A percentile compares a stretch with the other conserved stretches of the same genome.
phyloP scores from a whole-genome alignment of 2,113 vertebrate genomes.

The Haemorhous mexicanus region DNA sequence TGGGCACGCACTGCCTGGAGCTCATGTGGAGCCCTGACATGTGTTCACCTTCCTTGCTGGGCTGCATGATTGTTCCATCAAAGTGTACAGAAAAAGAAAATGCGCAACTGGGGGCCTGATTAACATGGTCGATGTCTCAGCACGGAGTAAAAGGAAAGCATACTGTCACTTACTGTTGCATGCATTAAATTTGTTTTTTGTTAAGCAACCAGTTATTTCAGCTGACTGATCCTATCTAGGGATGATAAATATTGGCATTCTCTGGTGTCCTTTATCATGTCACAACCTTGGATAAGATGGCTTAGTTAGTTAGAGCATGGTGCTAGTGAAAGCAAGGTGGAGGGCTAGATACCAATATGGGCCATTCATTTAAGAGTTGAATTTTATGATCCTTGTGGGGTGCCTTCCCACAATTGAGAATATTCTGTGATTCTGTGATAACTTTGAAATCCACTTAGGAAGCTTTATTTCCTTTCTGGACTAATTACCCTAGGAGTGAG shows the following conservation, averaged over 20 bases:
- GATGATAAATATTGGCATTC: not conserved
- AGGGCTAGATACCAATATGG: not conserved
- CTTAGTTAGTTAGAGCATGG: not conserved
- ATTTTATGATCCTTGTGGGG: not conserved
- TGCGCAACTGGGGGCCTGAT: not conserved
- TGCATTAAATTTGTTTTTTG: not conserved
- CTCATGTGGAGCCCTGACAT: not conserved
- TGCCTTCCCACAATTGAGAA: not conserved
- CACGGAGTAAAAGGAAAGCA: not conserved
- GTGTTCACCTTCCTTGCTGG: not conserved
- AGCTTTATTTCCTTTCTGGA: not conserved
- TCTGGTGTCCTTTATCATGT: not conserved
- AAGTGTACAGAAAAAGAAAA: not conserved
- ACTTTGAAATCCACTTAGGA: not conserved
- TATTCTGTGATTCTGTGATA: not conserved
- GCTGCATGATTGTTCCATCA: not conserved
- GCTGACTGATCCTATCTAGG: not conserved
- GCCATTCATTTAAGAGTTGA: not conserved
- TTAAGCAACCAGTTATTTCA: not conserved
- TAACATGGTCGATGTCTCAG: accelerated
- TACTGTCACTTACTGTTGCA: not conserved
- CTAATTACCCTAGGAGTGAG: not conserved
- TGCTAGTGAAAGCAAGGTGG: not conserved
- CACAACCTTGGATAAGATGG: not conserved
- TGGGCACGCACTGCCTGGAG: not conserved